phyloP scores from a whole-genome alignment of 2,797 vertebrate genomes.

The Adelosebastes latens region DNA sequence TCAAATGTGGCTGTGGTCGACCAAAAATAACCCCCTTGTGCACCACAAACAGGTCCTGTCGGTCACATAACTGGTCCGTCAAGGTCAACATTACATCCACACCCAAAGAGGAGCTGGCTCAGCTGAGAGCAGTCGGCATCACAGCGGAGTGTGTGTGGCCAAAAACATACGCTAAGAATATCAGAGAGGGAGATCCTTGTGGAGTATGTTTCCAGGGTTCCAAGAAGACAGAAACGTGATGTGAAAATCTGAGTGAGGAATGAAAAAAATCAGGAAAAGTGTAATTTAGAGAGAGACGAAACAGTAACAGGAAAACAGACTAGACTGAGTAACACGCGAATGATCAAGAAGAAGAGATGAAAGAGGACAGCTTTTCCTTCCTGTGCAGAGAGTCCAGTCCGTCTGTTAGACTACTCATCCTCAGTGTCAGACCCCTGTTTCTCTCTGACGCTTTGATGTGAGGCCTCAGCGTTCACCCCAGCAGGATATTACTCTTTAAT shows the following conservation, averaged over 20 bases:
- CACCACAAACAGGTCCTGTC: conserved; percentile 26
- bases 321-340: background rate
- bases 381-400: conserved; percentile 12
- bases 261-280: conserved; percentile 3
- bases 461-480: conserved; percentile 1
- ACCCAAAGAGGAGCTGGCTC: conserved; percentile 31
- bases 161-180: conserved; percentile 28
- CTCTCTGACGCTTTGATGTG: conserved; percentile 58
- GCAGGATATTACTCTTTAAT: conserved; percentile 70
- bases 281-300: background rate
- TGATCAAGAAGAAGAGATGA: conserved; percentile 43
- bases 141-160: conserved; percentile 20
- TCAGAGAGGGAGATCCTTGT: background rate
- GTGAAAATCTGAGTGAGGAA: background rate
- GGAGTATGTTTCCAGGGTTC: background rate
- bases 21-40: conserved; percentile 32
- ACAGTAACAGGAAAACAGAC: conserved; percentile 20
- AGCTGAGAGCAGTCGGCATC: conserved; percentile 25
- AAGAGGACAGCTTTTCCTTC: conserved; percentile 36
- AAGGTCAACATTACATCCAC: conserved; percentile 45
- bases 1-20: conserved; percentile 19
- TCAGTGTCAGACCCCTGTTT: conserved; percentile 27
- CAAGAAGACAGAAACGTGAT: background rate
- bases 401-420: conserved; percentile 61
- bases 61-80: conserved; percentile 28